phyloP scores from a whole-genome alignment of 1,140 invertebrate genomes.

The Drosophila melanica region DNA sequence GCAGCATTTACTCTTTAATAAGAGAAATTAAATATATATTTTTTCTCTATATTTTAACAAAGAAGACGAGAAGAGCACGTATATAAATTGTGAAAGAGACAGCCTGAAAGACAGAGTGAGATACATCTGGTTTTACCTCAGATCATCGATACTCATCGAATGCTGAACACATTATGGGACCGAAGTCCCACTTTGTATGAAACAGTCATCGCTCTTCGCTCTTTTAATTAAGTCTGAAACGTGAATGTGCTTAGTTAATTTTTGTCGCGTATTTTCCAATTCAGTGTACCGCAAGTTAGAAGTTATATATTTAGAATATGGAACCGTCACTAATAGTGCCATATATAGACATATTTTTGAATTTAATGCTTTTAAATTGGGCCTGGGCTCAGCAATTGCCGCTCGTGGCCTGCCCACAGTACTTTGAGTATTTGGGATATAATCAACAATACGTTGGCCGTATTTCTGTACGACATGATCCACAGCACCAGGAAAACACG shows the following conservation, averaged over 20 bases:
- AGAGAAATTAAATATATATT: slow-evolving; percentile 3
- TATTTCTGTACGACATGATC: slow-evolving; percentile 40
- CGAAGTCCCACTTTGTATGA: background rate
- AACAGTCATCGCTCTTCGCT: slow-evolving; percentile 48
- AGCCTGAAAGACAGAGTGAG: background rate
- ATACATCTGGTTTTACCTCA: slow-evolving; percentile 14
- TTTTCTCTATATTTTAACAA: background rate
- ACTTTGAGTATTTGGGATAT: slow-evolving; percentile 55
- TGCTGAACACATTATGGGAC: slow-evolving; percentile 7
- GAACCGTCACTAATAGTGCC: slow-evolving; percentile 2
- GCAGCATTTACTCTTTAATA: background rate
- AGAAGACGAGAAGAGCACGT: background rate
- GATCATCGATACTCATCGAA: slow-evolving; percentile 14
- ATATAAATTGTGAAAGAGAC: background rate
- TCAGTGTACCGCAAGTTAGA: background rate
- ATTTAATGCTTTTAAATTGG: slow-evolving; percentile 15
- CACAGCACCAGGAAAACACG: slow-evolving; percentile 29
- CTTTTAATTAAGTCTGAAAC: slow-evolving; percentile 38
- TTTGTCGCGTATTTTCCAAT: background rate
- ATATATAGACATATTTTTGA: background rate
- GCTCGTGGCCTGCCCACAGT: slow-evolving; percentile 48
- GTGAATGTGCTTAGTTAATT: slow-evolving; percentile 8
- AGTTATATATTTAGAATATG: slow-evolving; percentile 12
- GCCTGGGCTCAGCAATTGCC: slow-evolving; percentile 45
- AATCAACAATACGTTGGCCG: slow-evolving; percentile 50